Percentiles rank a stretch among this genome's conserved stretches.
Evolutionary conservation across 2,888 invertebrate species (phyloP).

Genomic region (Lasioglossum leucozonium): DNA sequence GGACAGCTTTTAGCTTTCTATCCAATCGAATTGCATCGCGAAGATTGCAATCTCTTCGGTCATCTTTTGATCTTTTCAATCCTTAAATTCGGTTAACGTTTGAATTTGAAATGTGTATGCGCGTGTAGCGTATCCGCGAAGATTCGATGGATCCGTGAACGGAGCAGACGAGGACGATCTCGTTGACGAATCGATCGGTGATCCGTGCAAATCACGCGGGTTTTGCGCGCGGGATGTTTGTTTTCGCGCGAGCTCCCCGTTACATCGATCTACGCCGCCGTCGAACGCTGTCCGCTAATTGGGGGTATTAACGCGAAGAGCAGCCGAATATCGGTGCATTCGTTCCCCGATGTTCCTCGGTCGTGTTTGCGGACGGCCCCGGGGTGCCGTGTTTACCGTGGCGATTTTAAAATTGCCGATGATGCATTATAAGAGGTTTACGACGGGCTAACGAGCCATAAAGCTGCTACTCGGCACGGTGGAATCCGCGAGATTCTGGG

Average conservation of each 20-base stretch:
- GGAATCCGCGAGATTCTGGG: constrained; percentile 12
- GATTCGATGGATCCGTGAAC: not conserved
- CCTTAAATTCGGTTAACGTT: too few relatives aligned
- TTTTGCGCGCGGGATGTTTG: constrained; percentile 33
- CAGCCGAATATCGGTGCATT: constrained; percentile 18
- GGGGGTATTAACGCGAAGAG: constrained; percentile 42
- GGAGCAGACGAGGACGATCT: not conserved
- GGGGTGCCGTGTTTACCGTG: constrained; percentile 28
- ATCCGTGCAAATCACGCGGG: not conserved
- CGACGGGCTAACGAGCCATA: constrained; percentile 41
- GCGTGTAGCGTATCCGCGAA: not conserved
- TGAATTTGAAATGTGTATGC: too few relatives aligned
- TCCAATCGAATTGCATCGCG: too few relatives aligned
- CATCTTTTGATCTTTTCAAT: too few relatives aligned
- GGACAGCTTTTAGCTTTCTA: not conserved
- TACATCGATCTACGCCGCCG: constrained; percentile 19
- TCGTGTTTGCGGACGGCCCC: constrained; percentile 17
- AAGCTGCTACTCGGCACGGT: not conserved
- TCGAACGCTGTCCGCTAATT: constrained; percentile 33
- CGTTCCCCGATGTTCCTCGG: not conserved
- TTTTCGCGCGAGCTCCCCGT: not conserved
- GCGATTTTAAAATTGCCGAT: constrained; percentile 37
- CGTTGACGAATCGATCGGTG: not conserved
- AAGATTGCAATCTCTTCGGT: too few relatives aligned
- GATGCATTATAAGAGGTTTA: constrained; percentile 45